Conservation (phyloP, 1,140 invertebrate genomes). For the Calliopsis andreniformis region DNA sequence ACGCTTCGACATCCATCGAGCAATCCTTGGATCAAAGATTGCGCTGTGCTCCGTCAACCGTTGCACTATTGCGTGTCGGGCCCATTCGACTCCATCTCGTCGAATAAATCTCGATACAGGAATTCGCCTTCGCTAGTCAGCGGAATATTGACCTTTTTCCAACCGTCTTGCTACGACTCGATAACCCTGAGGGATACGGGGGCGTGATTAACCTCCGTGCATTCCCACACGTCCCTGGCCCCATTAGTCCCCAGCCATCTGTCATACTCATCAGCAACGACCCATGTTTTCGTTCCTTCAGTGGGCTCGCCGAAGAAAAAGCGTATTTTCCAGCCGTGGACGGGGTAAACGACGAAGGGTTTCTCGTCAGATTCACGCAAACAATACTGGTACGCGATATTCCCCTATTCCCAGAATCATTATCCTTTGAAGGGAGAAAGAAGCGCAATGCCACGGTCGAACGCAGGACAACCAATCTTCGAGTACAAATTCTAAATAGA, state of each 20-base stretch:
- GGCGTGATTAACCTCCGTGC: slow-evolving; percentile 14
- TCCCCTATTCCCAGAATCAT: neutral
- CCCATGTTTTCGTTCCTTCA: slow-evolving; percentile 39
- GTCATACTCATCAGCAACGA: slow-evolving; percentile 43
- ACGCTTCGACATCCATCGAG: neutral
- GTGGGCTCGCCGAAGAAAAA: slow-evolving; percentile 7
- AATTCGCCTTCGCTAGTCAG: neutral
- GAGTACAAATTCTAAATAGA: neutral
- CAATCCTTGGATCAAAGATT: neutral
- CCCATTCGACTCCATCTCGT: neutral
- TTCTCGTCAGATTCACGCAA: slow-evolving; percentile 3
- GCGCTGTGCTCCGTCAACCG: neutral
- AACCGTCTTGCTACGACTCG: slow-evolving; percentile 1
- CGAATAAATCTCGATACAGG: neutral
- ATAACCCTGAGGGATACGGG: neutral
- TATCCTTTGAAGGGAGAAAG: neutral
- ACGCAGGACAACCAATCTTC: neutral
- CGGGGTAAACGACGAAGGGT: neutral
- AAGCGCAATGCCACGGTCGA: neutral
- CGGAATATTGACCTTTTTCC: neutral
- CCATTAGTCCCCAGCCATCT: slow-evolving; percentile 40
- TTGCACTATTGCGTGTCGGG: neutral
- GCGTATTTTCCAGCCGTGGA: neutral
- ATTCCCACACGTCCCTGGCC: slow-evolving; percentile 39
- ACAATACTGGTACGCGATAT: neutral